phyloP scores from a whole-genome alignment of 2,888 invertebrate species.

The Morpho deidamia region DNA sequence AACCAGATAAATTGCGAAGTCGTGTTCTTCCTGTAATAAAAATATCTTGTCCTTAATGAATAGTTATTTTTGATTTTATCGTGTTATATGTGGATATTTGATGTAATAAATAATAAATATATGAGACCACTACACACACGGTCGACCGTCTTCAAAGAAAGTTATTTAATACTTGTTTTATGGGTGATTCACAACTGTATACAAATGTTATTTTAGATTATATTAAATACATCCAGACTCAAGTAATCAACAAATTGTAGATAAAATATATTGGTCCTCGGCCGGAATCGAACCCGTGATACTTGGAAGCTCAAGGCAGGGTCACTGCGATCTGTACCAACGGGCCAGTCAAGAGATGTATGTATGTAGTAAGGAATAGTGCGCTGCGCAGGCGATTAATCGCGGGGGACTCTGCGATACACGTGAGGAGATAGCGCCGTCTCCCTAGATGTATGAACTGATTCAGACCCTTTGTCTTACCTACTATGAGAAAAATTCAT shows the following conservation, averaged over 20 bases:
- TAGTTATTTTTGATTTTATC: constrained; percentile 26
- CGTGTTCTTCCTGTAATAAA: constrained; percentile 47
- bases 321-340: no score
- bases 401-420: constrained; percentile 47
- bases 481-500: constrained; percentile 38
- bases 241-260: no score
- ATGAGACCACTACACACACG: no score
- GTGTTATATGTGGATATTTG: constrained; percentile 14
- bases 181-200: no score
- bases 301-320: no score
- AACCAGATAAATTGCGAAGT: constrained; percentile 36
- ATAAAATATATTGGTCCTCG: no score
- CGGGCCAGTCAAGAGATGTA: not conserved
- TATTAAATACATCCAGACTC: no score
- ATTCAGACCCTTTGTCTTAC: constrained; percentile 51
- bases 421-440: constrained; percentile 56
- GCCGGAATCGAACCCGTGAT: no score
- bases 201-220: no score
- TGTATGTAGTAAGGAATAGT: constrained; percentile 25
- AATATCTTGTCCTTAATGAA: constrained; percentile 30
- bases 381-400: constrained; percentile 34
- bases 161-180: no score
- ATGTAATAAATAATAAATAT: no score
- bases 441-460: constrained; percentile 45
- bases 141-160: no score